phyloP scores from a whole-genome alignment of 2,888 invertebrate genomes.

The Tortricodes alternella region DNA sequence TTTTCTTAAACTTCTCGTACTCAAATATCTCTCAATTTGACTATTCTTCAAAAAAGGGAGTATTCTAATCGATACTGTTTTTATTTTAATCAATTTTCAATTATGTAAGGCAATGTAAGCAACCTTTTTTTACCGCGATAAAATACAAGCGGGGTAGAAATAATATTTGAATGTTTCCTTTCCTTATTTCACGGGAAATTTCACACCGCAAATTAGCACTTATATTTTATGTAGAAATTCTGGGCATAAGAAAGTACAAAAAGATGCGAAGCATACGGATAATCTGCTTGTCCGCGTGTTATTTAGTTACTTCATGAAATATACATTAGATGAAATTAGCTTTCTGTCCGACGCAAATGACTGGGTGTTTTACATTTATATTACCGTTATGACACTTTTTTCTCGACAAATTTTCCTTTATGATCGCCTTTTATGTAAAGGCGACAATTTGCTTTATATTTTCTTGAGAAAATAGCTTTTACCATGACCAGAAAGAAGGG shows the following conservation, averaged over 20 bases:
- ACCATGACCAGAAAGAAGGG: no score
- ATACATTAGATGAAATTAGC: conserved; percentile 61
- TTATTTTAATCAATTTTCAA: no score
- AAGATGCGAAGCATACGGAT: conserved; percentile 15
- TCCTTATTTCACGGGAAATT: not conserved
- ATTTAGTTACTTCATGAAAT: conserved; percentile 56
- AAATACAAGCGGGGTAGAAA: not conserved
- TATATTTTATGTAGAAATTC: conserved; percentile 19
- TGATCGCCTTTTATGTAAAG: conserved; percentile 10
- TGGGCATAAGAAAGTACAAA: conserved; percentile 13
- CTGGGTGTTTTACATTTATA: conserved; percentile 57
- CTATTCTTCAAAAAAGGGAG: no score
- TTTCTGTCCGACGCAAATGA: conserved; percentile 36
- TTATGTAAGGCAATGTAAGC: no score
- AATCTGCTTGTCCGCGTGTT: conserved; percentile 44
- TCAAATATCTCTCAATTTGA: no score
- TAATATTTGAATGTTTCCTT: not conserved
- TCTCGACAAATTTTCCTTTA: conserved; percentile 28
- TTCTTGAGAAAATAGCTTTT: not conserved
- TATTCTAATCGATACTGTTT: no score
- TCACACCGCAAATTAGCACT: conserved; percentile 7
- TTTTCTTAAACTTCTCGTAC: no score
- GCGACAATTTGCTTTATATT: conserved; percentile 21
- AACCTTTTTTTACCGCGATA: no score
- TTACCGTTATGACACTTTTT: conserved; percentile 45